Percentiles rank a stretch among this genome's conserved stretches.
Evolutionary conservation across 1,140 invertebrate genomes (phyloP).

Genomic region (Agrypnia vestita): DNA sequence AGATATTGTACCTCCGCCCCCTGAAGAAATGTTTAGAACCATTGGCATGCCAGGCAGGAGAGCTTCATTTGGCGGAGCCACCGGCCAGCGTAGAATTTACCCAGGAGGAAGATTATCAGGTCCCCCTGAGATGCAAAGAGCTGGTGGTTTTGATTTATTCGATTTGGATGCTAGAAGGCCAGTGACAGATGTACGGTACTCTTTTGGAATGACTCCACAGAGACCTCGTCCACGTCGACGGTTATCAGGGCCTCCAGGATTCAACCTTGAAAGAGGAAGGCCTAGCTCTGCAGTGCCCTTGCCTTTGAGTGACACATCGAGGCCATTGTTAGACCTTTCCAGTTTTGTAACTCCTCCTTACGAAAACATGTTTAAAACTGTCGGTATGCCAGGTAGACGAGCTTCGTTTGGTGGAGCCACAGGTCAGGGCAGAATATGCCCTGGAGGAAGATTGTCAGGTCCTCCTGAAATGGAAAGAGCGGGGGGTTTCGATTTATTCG

Average conservation of each 20-base stretch:
- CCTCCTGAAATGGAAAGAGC: constrained; percentile 5
- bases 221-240: neutral
- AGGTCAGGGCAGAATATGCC: neutral
- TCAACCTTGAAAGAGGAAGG: constrained; percentile 1
- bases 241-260: constrained; percentile 19
- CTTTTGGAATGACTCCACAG: constrained; percentile 24
- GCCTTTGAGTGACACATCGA: no score
- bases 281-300: no score
- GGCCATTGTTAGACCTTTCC: no score
- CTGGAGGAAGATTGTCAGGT: constrained; percentile 19
- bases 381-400: constrained; percentile 14
- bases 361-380: constrained; percentile 11
- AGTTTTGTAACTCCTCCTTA: neutral
- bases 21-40: constrained; percentile 26
- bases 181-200: neutral
- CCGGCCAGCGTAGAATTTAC: neutral
- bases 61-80: constrained; percentile 25
- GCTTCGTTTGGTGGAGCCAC: no score
- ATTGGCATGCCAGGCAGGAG: constrained; percentile 5
- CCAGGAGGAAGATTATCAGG: constrained; percentile 14
- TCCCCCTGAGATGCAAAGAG: neutral
- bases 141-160: neutral
- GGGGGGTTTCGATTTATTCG: neutral
- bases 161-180: constrained; percentile 23
- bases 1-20: neutral